Conservation (phyloP, 2,888 invertebrate genomes). For the Spisula subtruncata region DNA sequence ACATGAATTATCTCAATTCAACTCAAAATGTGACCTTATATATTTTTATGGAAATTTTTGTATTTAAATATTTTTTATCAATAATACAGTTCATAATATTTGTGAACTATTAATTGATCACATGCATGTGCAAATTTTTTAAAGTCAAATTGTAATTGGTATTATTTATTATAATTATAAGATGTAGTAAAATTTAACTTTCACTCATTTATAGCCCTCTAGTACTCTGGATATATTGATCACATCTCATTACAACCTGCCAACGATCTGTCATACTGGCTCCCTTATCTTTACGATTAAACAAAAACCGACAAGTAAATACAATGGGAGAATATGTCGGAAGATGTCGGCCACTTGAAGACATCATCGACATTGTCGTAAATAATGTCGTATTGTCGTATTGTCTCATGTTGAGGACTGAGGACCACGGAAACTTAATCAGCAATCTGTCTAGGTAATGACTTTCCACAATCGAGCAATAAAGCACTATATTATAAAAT, state of each 20-base stretch:
- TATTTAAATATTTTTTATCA: too few relatives aligned
- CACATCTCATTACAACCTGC: neutral
- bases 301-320: slow-evolving; percentile 40
- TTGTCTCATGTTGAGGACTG: slow-evolving; percentile 57
- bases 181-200: too few relatives aligned
- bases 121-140: too few relatives aligned
- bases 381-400: slow-evolving; percentile 51
- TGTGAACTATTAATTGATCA: too few relatives aligned
- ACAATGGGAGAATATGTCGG: slow-evolving; percentile 42
- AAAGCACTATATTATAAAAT: slow-evolving; percentile 54
- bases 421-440: slow-evolving; percentile 53
- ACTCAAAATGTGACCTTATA: too few relatives aligned
- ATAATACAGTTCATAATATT: too few relatives aligned
- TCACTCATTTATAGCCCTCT: neutral
- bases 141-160: too few relatives aligned
- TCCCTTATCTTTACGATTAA: slow-evolving; percentile 57
- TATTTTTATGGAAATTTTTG: too few relatives aligned
- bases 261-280: neutral
- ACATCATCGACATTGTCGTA: slow-evolving; percentile 35
- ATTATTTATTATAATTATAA: too few relatives aligned
- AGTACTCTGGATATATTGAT: neutral
- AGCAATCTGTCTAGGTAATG: slow-evolving; percentile 59
- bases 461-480: slow-evolving; percentile 56
- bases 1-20: too few relatives aligned
- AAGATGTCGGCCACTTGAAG: slow-evolving; percentile 56